Percentiles rank a stretch among this genome's conserved stretches.
Evolutionary conservation across 2,888 invertebrate species (phyloP).

Genomic region (Agonopterix heracliana): DNA sequence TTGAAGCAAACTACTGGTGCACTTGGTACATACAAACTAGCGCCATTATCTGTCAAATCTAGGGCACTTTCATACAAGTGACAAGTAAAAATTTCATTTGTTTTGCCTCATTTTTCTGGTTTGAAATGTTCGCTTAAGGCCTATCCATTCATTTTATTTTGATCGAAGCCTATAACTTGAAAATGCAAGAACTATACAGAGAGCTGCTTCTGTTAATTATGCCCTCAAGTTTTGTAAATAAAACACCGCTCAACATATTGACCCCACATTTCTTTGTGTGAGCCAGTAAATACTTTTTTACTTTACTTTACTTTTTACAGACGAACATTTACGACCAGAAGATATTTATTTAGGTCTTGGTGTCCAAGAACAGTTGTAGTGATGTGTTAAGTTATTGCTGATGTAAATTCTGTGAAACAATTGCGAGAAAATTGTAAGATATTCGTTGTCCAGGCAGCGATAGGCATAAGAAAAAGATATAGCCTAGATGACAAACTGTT

Average conservation of each 20-base stretch:
- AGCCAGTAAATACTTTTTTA: too few relatives aligned
- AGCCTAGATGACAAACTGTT: neutral
- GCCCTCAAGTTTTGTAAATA: neutral
- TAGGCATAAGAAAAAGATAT: neutral
- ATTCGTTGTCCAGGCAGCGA: neutral
- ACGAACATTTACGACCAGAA: neutral
- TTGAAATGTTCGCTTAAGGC: too few relatives aligned
- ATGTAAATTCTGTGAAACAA: neutral
- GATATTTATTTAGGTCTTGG: slow-evolving; percentile 1
- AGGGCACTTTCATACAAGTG: too few relatives aligned
- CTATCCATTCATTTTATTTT: too few relatives aligned
- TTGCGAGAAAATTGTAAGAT: neutral
- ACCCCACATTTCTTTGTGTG: too few relatives aligned
- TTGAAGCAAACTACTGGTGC: too few relatives aligned
- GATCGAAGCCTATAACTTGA: too few relatives aligned
- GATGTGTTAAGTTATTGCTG: neutral
- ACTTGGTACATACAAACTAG: too few relatives aligned
- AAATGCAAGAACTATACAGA: slow-evolving; percentile 2
- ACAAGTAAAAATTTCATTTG: too few relatives aligned
- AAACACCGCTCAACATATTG: neutral
- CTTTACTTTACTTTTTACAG: too few relatives aligned
- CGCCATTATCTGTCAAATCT: too few relatives aligned
- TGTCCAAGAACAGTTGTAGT: neutral
- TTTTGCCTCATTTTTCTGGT: too few relatives aligned
- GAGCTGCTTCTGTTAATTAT: slow-evolving; percentile 1